Evolutionary conservation across 2,797 vertebrate species (phyloP).

Genomic region (Eutrigla gurnardus): DNA sequence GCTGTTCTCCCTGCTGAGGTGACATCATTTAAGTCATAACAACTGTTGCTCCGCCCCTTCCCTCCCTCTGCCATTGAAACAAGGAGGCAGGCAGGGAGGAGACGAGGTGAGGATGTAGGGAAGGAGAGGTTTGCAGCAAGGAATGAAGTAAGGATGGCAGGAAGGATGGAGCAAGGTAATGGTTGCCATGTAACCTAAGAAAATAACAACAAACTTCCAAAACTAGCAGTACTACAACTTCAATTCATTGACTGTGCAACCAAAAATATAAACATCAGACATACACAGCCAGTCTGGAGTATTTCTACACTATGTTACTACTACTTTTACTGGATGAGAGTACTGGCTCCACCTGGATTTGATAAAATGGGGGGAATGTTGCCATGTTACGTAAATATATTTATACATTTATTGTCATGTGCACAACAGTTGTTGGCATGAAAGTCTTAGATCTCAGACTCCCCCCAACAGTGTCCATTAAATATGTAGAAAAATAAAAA

Average conservation of each 20-base stretch:
- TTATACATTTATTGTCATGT: neutral
- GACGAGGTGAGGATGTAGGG: neutral
- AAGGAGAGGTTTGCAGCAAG: neutral
- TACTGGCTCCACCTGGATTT: neutral
- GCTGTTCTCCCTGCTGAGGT: conserved; percentile 7
- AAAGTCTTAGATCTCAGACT: neutral
- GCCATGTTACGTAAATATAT: neutral
- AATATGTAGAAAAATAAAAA: neutral
- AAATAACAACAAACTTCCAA: neutral
- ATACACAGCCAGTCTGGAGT: too few relatives aligned
- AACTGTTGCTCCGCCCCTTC: conserved; percentile 23
- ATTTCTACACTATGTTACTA: neutral
- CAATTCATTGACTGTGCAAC: neutral
- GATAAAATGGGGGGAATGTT: neutral
- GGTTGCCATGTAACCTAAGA: neutral
- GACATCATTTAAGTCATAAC: conserved; percentile 20
- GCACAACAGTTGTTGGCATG: neutral
- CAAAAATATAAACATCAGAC: neutral
- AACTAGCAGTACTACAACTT: neutral
- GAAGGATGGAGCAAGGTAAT: neutral
- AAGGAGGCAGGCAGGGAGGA: neutral
- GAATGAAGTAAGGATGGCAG: neutral
- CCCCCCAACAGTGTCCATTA: neutral
- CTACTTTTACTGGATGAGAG: neutral
- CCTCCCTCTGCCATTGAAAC: conserved; percentile 19